Percentiles rank a stretch among this genome's conserved stretches.
phyloP scores from a whole-genome alignment of 2,888 invertebrate species.

The Homarus gammarus region DNA sequence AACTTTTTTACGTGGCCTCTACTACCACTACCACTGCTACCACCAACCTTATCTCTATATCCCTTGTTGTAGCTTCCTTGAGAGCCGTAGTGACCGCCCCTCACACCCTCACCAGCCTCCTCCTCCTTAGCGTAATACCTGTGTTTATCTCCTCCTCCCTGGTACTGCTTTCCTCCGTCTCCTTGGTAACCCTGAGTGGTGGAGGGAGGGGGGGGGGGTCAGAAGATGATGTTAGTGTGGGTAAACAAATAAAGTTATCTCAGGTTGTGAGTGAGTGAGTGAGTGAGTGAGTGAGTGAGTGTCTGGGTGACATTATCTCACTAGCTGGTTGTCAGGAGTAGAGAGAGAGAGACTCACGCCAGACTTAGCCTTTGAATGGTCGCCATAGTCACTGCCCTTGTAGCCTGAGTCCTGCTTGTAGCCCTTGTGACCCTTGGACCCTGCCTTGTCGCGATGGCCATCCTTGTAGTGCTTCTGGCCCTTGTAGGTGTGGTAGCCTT shows the following conservation, averaged over 20 bases:
- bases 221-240: no score
- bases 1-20: no score
- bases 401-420: conserved; percentile 85
- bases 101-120: conserved; percentile 75
- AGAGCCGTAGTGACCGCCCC: conserved; percentile 76
- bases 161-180: conserved; percentile 58
- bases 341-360: no score
- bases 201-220: no score
- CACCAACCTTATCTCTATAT: conserved; percentile 83
- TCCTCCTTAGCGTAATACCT: conserved; percentile 69
- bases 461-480: no score
- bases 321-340: no score
- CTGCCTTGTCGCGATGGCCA: conserved; percentile 52
- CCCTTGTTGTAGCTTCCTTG: conserved; percentile 89
- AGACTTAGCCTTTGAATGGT: conserved; percentile 85
- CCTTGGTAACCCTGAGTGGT: conserved; percentile 70
- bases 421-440: conserved; percentile 81
- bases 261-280: no score
- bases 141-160: conserved; percentile 72
- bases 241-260: no score
- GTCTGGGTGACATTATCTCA: no score
- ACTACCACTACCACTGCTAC: no score
- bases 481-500: conserved; percentile 80
- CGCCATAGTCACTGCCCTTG: conserved; percentile 87
- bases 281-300: no score